Base-by-base conservation (phyloP, 1,140 invertebrate genomes). In the Diprion similis region DNA sequence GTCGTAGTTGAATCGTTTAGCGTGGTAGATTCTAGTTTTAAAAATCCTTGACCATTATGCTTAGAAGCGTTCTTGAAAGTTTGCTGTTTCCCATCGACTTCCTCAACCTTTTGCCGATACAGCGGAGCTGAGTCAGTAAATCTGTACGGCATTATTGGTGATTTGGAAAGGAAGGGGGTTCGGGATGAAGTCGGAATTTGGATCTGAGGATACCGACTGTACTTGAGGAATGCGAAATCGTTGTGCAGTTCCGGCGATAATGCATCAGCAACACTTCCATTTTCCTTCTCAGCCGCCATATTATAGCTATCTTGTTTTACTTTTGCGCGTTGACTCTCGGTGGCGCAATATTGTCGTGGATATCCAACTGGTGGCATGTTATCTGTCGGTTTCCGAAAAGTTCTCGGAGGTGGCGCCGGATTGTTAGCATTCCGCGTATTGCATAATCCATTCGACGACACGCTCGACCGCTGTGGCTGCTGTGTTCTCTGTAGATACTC, bases 381-480 rank as follows among this genome's bases (percentile, higher is more conserved):
- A 13, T 59, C 11, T 4, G n/a, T 17, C 11, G n/a, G 11, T 4
- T 59, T 59, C 9, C 9, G 0, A 8, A 17, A 59, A 59, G 51
- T 15, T 13, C 4, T 68, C 10, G 68, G 37, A 13, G 67, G 18
- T 67, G 77, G 70, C 17, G 37, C 17, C 37, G 81, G 82, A 77
- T 84, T 85, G 69, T 83, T 71, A 1, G 75, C 66, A 66, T 80
- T 80, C 10, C 82, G 80, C 0, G 1, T 59, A 68, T 85, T 86
- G 47, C 80, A 80, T 9, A 86, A 66, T 2, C 83, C 85, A 47
- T 86, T 85, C 0, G 77, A 70, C 1, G 77, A 79, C 0, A 73
- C 1, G 17, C 24, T 59, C 48, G 78, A 78, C 45, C 45, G 15
- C n/a, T 18, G 0, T 19, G 67, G 6, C 65, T 46, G 47, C 45